Evolutionary conservation across 2,113 vertebrate genomes (phyloP).

Genomic region (Urocolius indicus): DNA sequence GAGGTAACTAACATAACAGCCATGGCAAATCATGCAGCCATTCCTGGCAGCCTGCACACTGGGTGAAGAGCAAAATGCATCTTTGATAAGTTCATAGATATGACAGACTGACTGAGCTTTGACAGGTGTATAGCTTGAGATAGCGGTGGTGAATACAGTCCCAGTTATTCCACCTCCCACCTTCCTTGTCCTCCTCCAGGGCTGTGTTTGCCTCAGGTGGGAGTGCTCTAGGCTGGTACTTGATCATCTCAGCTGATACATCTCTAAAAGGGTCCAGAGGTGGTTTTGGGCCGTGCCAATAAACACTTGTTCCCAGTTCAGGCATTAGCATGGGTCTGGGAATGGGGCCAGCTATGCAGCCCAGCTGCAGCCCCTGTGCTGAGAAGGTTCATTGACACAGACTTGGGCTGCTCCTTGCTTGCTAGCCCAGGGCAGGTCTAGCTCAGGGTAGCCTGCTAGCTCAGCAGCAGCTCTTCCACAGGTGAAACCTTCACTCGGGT

Average conservation of each 20-base stretch:
- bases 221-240: background rate
- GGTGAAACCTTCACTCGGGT: background rate
- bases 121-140: background rate
- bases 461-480: background rate
- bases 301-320: background rate
- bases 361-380: fast-evolving
- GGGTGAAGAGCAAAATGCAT: background rate
- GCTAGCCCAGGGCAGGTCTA: background rate
- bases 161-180: background rate
- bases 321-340: background rate
- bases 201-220: background rate
- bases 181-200: background rate
- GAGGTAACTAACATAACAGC: fast-evolving
- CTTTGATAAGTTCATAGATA: background rate
- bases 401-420: background rate
- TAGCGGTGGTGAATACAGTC: background rate
- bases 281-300: background rate
- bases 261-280: background rate
- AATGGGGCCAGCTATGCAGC: background rate
- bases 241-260: background rate
- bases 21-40: fast-evolving
- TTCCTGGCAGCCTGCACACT: background rate
- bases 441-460: background rate
- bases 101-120: background rate
- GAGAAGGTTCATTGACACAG: background rate